Evolutionary conservation across 2,797 vertebrate genomes (phyloP).

Genomic region (Simalia tracyae): DNA sequence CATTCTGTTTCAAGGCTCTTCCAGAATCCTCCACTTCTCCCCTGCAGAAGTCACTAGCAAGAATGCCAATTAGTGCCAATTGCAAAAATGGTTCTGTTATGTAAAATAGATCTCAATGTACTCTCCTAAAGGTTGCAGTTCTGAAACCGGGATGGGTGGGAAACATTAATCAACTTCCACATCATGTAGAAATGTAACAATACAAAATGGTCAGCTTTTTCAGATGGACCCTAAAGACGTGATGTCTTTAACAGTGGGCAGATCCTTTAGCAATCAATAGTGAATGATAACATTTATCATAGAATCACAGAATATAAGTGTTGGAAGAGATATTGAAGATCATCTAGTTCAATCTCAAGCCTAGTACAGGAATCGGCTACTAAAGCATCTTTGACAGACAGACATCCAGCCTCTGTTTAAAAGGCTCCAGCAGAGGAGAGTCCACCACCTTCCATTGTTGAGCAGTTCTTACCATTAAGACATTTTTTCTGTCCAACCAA

Average conservation of each 20-base stretch:
- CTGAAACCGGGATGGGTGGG: neutral
- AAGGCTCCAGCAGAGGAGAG: neutral
- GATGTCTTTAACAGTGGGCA: neutral
- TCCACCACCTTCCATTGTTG: neutral
- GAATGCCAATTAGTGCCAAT: slow-evolving; percentile 18
- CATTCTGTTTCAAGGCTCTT: slow-evolving; percentile 9
- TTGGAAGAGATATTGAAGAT: neutral
- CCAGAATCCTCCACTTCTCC: neutral
- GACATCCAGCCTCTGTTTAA: neutral
- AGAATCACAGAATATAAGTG: neutral
- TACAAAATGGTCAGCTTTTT: neutral
- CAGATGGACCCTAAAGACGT: neutral
- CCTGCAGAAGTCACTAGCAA: slow-evolving; percentile 8
- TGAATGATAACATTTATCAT: neutral
- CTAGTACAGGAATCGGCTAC: neutral
- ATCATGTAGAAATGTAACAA: neutral
- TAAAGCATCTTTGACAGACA: neutral
- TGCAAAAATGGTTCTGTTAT: slow-evolving; percentile 7
- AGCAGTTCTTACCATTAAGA: neutral
- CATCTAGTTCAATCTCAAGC: neutral
- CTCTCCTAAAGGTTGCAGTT: neutral
- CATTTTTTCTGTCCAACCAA: neutral
- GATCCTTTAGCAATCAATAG: neutral
- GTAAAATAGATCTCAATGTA: neutral
- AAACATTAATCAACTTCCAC: no score